Base-by-base conservation (phyloP, 2,797 vertebrate species). In the Sphenopsis melanotis region DNA sequence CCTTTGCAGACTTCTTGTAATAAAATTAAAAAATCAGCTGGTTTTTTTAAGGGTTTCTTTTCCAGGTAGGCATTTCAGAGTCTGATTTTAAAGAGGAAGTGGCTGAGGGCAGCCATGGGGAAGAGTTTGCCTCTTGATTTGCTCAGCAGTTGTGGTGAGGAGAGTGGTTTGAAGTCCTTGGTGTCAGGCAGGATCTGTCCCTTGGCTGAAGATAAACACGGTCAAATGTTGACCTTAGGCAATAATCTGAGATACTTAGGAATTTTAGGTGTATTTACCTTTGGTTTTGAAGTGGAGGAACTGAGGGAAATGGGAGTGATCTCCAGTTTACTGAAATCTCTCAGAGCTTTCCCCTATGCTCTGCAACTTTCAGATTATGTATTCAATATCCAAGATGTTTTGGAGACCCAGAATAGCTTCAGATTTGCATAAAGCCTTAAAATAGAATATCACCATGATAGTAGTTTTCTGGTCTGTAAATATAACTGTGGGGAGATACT, bases 41-140 rank as follows among this genome's bases (percentile, higher is more conserved):
- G 23, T 41, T 94, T 77, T 90, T 84, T 32, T 32, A 23, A 77
- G 82, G 74, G 59, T 56, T 64, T 57, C 6, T 87, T 87, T 91
- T 53, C 44, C 21, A 79, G 83, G 44, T 24, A 42, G 44, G 37
- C 82, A 83, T 57, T 42, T 44, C 69, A 77, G 49, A 70, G 60
- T 50, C 29, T 57, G 30, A 15, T 93, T 93, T 82, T 69, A 41
- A 83, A 89, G 84, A 91, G 96, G 95, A 98, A 96, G 91, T 89
- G 92, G 86, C 87, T 81, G 57, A 52, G 69, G 32, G 39, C 37
- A 26, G 0, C 21, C 49, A 4, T 15, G 47, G 63, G 63, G 42
- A 82, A 63, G 39, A 19, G 20, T 66, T 87, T 84, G 44, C 32
- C 57, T 92, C 37, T 63, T 53, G 37, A 32, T 87, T 49, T 94